These are phyloP conservation scores for Tenthredo notha DNA, from an alignment of 2,888 invertebrate genomes.

Conservation along the genomic window DNA sequence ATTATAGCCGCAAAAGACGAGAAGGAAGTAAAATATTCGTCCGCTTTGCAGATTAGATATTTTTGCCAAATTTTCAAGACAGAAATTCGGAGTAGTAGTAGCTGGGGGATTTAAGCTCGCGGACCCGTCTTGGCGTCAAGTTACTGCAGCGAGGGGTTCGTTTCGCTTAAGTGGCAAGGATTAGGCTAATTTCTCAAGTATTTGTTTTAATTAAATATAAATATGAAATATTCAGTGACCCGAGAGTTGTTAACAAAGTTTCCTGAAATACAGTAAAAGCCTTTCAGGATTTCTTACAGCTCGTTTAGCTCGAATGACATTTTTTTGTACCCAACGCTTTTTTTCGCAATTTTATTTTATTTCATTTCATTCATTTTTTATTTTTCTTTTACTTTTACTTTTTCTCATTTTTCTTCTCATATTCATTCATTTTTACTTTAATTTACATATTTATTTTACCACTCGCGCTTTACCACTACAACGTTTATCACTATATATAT, in stretches of 20 bases:
- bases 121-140: constrained; percentile 13
- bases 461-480: neutral
- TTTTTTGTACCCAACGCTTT: neutral
- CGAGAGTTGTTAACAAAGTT: constrained; percentile 71
- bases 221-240: constrained; percentile 54
- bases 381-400: neutral
- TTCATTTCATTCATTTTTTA: neutral
- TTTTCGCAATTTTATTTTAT: neutral
- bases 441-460: constrained; percentile 32
- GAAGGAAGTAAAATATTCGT: neutral
- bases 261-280: constrained; percentile 69
- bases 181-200: constrained; percentile 56
- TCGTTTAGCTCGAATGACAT: constrained; percentile 29
- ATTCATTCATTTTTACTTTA: neutral
- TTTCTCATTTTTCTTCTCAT: neutral
- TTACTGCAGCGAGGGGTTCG: constrained; percentile 24
- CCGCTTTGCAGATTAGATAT: neutral
- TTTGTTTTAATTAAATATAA: constrained; percentile 59
- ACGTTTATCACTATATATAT: neutral
- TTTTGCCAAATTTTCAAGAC: constrained; percentile 1
- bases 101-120: neutral
- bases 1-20: neutral
- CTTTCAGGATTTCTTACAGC: constrained; percentile 65
- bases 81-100: neutral
- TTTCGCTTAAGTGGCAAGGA: constrained; percentile 54